phyloP scores from a whole-genome alignment of 1,140 invertebrate genomes.

The Tribolium madens region DNA sequence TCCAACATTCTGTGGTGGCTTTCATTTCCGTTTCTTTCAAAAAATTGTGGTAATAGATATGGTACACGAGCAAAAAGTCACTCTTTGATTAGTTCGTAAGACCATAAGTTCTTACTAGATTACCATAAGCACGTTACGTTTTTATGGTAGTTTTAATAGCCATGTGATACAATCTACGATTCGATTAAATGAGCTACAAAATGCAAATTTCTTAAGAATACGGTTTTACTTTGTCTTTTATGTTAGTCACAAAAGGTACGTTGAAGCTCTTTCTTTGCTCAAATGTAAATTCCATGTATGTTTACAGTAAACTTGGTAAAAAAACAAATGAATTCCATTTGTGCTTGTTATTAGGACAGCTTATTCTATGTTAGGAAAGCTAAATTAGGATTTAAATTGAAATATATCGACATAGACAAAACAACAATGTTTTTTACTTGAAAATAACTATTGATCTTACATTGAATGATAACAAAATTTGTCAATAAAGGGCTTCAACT shows the following conservation, averaged over 20 bases:
- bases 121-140: background rate
- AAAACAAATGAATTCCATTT: background rate
- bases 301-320: conserved; percentile 3
- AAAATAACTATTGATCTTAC: no score
- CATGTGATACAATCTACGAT: background rate
- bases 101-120: no score
- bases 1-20: background rate
- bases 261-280: background rate
- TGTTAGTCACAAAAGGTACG: conserved; percentile 8
- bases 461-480: no score
- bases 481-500: no score
- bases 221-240: background rate
- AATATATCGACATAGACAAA: no score
- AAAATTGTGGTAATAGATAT: background rate
- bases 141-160: background rate
- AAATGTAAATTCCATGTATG: conserved; percentile 24
- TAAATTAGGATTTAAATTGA: no score
- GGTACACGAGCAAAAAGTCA: no score
- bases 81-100: no score
- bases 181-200: background rate
- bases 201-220: background rate
- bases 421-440: no score
- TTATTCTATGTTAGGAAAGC: no score
- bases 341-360: background rate
- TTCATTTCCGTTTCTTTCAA: background rate